Base-by-base conservation (phyloP, 2,797 vertebrate species). In the Gymnodraco acuticeps region DNA sequence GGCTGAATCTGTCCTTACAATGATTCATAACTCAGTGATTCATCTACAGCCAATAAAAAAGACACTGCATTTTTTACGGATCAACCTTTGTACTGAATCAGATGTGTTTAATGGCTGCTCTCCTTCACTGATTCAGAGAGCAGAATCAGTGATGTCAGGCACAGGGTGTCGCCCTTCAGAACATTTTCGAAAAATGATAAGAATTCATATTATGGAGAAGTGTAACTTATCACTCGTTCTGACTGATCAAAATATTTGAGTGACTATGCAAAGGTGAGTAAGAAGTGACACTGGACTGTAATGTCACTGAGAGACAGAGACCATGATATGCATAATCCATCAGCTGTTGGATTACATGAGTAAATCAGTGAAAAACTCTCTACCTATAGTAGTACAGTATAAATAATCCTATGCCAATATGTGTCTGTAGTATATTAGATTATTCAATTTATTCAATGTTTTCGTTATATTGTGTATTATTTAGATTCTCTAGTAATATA, bases 341-440 rank as follows among this genome's bases (percentile, higher is more conserved):
- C 52, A 70, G 50, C 47, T 66, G 43, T 17, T 56, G 23, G 68
- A 43, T 23, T 19, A 69, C 45, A 46, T 27, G 51, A 60, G 58
- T 61, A 64, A 75, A 10, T 63, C 19, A 48, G 38, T 56, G 56
- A 65, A 73, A 73, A 77, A 63, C 16, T 23, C 19, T 38, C 14
- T 33, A 46, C 16, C 4, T 43, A 33, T 47, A 62, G 48, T 5
- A 8, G 33, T 8, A 33, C 33, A 33, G 33, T 33, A 33, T 33
- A 8, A 5, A 33, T 33, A 5, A 33, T 33, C 33, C 33, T 6
- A 8, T 33, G 5, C 1, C 33, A 8, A 33, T 33, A 33, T 33
- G 33, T 33, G 33, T 33, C 33, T 33, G 33, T 33, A 33, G 33
- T 33, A 33, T 33, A 38, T 38, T 38, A 38, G 33, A 27, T 27